Evolutionary conservation across 2,797 vertebrate genomes (phyloP).

Genomic region (Phrynocephalus vlangalii): DNA sequence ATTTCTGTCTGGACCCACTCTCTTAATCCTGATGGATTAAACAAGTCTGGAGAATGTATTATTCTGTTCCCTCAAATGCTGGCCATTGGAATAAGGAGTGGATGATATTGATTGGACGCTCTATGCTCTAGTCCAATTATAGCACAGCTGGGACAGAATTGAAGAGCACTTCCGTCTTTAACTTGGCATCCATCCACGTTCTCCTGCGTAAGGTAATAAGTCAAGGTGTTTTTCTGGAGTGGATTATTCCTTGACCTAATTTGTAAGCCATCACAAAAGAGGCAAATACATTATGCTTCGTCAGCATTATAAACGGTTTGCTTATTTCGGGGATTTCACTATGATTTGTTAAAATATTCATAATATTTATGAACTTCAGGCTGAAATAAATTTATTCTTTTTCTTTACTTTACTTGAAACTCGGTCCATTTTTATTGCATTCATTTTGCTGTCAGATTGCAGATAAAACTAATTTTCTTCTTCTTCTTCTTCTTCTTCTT

Average conservation of each 20-base stretch:
- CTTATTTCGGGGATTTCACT: not conserved
- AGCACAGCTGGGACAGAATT: not conserved
- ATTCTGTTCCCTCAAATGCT: not conserved
- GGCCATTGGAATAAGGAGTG: not conserved
- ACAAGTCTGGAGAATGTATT: not conserved
- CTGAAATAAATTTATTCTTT: not conserved
- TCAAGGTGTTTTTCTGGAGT: not conserved
- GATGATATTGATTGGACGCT: not conserved
- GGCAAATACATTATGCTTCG: not conserved
- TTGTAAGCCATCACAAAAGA: not conserved
- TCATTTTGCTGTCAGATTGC: not conserved
- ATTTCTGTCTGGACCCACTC: not conserved
- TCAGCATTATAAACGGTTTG: not conserved
- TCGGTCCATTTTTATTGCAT: not conserved
- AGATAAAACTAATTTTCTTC: not conserved
- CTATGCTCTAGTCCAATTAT: not conserved
- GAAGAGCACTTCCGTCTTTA: not conserved
- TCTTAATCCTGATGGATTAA: not conserved
- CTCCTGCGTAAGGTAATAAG: not conserved
- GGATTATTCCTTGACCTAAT: not conserved
- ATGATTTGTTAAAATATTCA: not conserved
- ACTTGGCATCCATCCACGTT: not conserved
- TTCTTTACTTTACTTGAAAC: not conserved
- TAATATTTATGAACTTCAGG: not conserved
- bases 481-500: no score